Base-by-base conservation (phyloP, 1,140 invertebrate species). In the Neotoxoptera formosana region DNA sequence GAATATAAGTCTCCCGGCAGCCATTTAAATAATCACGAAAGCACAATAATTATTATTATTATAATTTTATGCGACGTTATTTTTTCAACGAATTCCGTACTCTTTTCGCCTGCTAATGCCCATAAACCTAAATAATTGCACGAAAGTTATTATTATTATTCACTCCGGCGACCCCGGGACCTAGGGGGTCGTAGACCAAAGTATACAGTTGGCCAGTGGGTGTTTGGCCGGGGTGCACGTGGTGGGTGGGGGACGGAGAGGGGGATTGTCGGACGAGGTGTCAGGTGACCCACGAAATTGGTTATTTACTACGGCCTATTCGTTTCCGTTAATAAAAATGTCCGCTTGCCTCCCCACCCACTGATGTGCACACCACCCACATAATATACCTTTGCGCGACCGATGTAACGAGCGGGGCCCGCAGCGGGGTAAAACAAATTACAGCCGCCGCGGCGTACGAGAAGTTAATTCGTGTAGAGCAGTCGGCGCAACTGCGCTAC, bases 291-390 rank as follows among this genome's bases (percentile, higher is more conserved):
- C 47, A 53, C 91, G 76, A 84, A 92, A 92, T 92, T 92, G 76
- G 76, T 92, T 84, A 92, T 92, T 92, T 92, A 83, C 76, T 53
- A n/a, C 91, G 30, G 20, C 41, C 67, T 88, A 76, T 47, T 51
- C 67, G 90, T 84, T 83, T 83, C 47, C 30, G 76, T 83, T 92
- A 83, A 91, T 91, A 91, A 91, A 92, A 92, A 92, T 83, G 47
- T 92, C 90, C 87, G 41, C 87, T 76, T 76, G n/a, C 60, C 60
- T 76, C 14, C 30, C 25, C 60, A 7, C 11, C 25, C 25, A n/a
- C 60, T 30, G 60, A 17, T 25, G n/a, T 4, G 25, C 34, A 36
- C n/a, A 36, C 21, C 87, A 36, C 84, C 45, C 23, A 48, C 81
- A n/a, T 4, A 9, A 20, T 20, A 53, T 53, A 51, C 30, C 11